Base-by-base conservation (phyloP, 2,113 vertebrate genomes). In the Ia io region DNA sequence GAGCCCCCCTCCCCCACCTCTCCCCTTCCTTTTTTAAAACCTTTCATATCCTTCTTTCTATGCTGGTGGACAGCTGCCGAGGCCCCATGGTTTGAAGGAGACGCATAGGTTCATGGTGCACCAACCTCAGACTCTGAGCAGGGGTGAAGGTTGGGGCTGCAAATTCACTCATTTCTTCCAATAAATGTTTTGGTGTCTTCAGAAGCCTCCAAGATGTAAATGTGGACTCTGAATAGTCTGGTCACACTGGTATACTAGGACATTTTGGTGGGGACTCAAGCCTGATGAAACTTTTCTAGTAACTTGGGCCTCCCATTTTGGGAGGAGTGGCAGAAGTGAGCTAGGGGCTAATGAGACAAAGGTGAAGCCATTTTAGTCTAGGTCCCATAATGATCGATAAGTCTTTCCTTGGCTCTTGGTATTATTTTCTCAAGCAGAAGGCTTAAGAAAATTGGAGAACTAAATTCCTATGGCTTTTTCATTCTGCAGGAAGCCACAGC, bases 21-120 rank as follows among this genome's bases (percentile, higher is more conserved):
- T 0, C 16, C 37, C 53, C 59, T 96, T 96, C 70, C 93, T 90
- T 87, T 91, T 95, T 90, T 47, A 96, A 88, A 96, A 89, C 20
- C 30, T 10, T 82, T 80, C 28, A 6, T 22, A 47, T 59, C 59
- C 92, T 86, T 59, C 28, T 49, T 84, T 70, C 67, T 61, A 0
- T 56, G 30, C 25, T 65, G 51, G 3, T 1, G 59, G 77, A 71
- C 65, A 71, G 83, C 23, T 22, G 71, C 20, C 0, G 22, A 88
- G 32, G 65, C 23, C 2, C 0, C 23, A 3, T 12, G 13, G 25
- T 28, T 10, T 22, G 12, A 10, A 4, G 16, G 32, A 5, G 0
- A 0, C 9, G 40, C 61, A 11, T 2, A 3, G 28, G 56, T 37
- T 53, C 32, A 13, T 5, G 16, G 6, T 2, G 1, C 0, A 6